Evolutionary conservation across 2,888 invertebrate species (phyloP), one percentile per base, ranked within the genome.

Genomic region (Melipona beecheii): DNA sequence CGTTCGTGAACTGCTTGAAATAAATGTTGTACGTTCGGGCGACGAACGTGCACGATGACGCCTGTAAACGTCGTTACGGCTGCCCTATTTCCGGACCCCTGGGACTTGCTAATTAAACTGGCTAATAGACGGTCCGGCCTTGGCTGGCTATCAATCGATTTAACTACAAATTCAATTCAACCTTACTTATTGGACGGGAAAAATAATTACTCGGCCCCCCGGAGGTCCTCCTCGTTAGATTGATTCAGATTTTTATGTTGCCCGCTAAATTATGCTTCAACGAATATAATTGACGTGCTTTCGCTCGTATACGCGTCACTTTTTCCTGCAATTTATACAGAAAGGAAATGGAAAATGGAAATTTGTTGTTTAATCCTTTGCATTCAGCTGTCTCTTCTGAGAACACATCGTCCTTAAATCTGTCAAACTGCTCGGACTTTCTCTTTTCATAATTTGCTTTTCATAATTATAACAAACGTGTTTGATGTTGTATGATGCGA

Each of bases 111-210:
- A 87, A 86, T 88, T 81, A 85, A 86, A 81, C 73, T 74, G 83
- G 78, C 83, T 87, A 88, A 88, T 87, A 77, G 84, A 74, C 71
- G 74, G 78, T 36, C 60, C 81, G 43, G 78, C 81, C 83, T 86
- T 81, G 81, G 78, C 75, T 71, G 83, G 31, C 73, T 74, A 83
- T 87, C 86, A 85, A 87, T 87, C 85, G 84, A 87, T 88, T 88
- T 83, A 86, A 84, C 84, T 86, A 84, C 78, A 78, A 86, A 85
- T 86, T 89, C 86, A 80, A 88, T 88, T 83, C 79, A 68, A 62
- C 89, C 79, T 84, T 85, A 81, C 86, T 85, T 83, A 78, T 84
- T 85, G 77, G 84, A 75, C 76, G 78, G 73, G 76, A 72, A 84
- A 84, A 84, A 83, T 72, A 81, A 86, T 86, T 83, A 75, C 58